Evolutionary conservation across 2,888 invertebrate species (phyloP).

Genomic region (Coleophora deauratella): DNA sequence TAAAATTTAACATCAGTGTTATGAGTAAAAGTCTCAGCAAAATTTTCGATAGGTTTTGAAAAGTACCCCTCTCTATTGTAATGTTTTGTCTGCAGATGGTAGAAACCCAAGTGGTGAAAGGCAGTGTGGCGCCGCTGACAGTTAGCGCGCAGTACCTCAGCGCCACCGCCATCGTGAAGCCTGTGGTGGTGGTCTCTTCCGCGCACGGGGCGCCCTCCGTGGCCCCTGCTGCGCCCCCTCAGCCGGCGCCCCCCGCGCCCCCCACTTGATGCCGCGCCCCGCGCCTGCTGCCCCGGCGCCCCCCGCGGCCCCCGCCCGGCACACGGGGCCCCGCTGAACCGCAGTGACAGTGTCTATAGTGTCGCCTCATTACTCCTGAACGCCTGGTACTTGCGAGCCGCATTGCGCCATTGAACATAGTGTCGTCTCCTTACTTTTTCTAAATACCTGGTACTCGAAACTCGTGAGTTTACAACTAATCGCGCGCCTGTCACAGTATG

Average conservation of each 20-base stretch:
- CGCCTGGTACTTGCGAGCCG: constrained; percentile 13
- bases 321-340: not conserved
- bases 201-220: constrained; percentile 29
- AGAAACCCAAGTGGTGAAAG: constrained; percentile 72
- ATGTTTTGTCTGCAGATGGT: constrained; percentile 49
- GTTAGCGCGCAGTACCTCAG: constrained; percentile 80
- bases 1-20: too few relatives aligned
- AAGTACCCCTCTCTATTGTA: too few relatives aligned
- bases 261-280: constrained; percentile 9
- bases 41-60: too few relatives aligned
- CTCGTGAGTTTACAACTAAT: too few relatives aligned
- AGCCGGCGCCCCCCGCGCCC: constrained; percentile 16
- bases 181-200: constrained; percentile 77
- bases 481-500: too few relatives aligned
- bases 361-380: constrained; percentile 14
- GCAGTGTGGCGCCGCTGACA: constrained; percentile 74
- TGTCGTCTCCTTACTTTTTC: too few relatives aligned
- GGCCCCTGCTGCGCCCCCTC: constrained; percentile 14
- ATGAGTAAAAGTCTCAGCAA: too few relatives aligned
- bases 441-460: too few relatives aligned
- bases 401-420: too few relatives aligned
- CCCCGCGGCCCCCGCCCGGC: not conserved
- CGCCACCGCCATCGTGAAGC: constrained; percentile 77
- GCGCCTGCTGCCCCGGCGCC: constrained; percentile 13
- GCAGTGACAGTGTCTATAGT: not conserved